Base-by-base conservation (phyloP, 2,113 vertebrate species). In the Ramphastos sulfuratus region DNA sequence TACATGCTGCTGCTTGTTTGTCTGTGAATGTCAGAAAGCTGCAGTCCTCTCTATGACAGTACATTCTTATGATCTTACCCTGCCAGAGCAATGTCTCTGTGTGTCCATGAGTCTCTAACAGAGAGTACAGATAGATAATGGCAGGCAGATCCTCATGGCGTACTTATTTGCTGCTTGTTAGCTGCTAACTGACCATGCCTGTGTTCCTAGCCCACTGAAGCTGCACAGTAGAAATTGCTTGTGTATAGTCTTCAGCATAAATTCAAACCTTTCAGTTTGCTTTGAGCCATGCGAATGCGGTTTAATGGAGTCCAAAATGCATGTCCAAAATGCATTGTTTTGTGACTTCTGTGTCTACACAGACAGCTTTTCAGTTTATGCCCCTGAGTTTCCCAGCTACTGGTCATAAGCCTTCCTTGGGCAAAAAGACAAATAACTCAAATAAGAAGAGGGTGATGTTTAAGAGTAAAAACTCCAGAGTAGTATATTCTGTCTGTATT, bases 41-140 rank as follows among this genome's bases (percentile, higher is more conserved):
- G 8, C 12, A 48, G 3, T 42, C 10, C 10, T 85, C 7, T 50
- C 21, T 31, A 2, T 24, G 42, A 39, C 39, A n/a, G 15, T 25
- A 2, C 12, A 11, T 39, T 66, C 18, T 71, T 31, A 10, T 1
- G 23, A 16, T 52, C n/a, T 60, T 75, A 42, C 9, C 70, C 65
- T 0, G 0, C 2, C 70, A 48, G 63, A 72, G 66, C 24, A 18
- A 1, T 23, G 50, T 42, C 54, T 87, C 2, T 31, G 37, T 55
- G 54, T 28, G 42, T 35, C 55, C 12, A 0, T 6, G 28, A 24
- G 54, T 7, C 56, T 24, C 28, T 60, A 35, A 27, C 54, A 60
- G 63, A 67, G 55, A 16, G 10, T 6, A 4, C n/a, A 25, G 64
- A 14, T 23, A 58, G 70, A 11, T 30, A 70, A 77, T 19, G 63